Evolutionary conservation across 1,140 invertebrate species (phyloP).

Genomic region (Conopomorpha cramerella): DNA sequence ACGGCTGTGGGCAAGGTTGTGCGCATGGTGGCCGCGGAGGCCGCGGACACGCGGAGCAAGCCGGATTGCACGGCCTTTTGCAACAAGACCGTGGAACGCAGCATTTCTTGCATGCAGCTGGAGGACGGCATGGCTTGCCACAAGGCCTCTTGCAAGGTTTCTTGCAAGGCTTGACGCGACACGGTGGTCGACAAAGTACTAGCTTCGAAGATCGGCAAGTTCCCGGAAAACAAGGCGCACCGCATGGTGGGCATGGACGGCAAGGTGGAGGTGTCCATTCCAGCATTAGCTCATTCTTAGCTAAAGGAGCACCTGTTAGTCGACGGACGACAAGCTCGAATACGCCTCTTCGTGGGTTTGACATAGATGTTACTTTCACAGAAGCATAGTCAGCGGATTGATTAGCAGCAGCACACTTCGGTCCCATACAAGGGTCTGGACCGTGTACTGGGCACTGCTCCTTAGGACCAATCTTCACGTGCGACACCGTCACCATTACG

Average conservation of each 20-base stretch:
- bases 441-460: slow-evolving; percentile 32
- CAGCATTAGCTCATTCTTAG: slow-evolving; percentile 42
- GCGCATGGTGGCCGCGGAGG: slow-evolving; percentile 25
- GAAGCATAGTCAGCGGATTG: no score
- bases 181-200: no score
- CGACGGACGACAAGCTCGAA: slow-evolving; percentile 43
- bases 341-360: slow-evolving; percentile 44
- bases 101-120: not conserved
- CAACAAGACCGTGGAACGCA: not conserved
- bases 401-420: no score
- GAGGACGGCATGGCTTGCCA: not conserved
- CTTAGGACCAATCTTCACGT: slow-evolving; percentile 32
- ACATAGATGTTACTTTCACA: slow-evolving; percentile 23
- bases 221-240: no score
- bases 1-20: slow-evolving; percentile 5
- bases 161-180: no score
- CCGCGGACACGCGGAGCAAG: not conserved
- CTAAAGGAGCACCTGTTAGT: slow-evolving; percentile 38
- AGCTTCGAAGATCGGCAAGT: no score
- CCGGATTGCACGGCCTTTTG: not conserved
- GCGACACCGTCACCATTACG: slow-evolving; percentile 32
- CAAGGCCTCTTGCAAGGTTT: slow-evolving; percentile 2
- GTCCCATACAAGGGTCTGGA: slow-evolving; percentile 31
- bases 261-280: slow-evolving; percentile 50
- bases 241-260: slow-evolving; percentile 8